Evolutionary conservation across 2,797 vertebrate species (phyloP), one percentile per base, ranked within the genome.

Genomic region (Clarias fuscus): DNA sequence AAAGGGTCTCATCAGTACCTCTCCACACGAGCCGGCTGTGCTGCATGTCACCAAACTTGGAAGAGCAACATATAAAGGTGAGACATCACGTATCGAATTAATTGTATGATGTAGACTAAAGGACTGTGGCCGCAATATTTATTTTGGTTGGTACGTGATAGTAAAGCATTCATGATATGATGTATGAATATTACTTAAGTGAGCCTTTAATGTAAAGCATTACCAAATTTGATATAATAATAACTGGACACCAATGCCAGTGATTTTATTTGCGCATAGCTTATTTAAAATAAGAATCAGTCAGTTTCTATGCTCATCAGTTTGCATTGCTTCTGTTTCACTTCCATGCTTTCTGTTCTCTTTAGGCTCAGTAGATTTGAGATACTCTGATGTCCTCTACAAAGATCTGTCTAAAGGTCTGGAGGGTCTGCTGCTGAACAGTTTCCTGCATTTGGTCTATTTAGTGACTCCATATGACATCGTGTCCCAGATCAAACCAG

Each of bases 381-480:
- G 91, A 79, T 94, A 95, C 91, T 96, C 96, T 87, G 93, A 94
- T 85, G 61, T 93, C 33, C 94, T 99, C 3, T 98, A 98, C 92
- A 93, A 53, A 91, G 97, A 99, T 30, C 90, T 99, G 81, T 96
- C 93, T 77, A 96, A 94, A 87, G 97, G 98, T 48, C 95, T 99
- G 84, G 96, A 99, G 90, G 96, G 96, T 43, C 95, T 99, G 78
- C 89, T 98, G 85, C 97, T 99, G 1, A 95, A 97, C 90, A 99
- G 95, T 85, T 94, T 92, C 89, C 95, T 99, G 85, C 98, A 99
- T 91, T 95, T 99, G 76, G 89, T 98, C 0, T 99, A 98, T 92
- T 93, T 99, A 91, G 94, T 97, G 81, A 99, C 97, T 1, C 98
- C 98, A 0, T 99, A 99, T 80, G 97, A 98, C 64, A 85, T 98